phyloP scores from a whole-genome alignment of 2,113 vertebrate species.

The Andinoacara biseriatus region DNA sequence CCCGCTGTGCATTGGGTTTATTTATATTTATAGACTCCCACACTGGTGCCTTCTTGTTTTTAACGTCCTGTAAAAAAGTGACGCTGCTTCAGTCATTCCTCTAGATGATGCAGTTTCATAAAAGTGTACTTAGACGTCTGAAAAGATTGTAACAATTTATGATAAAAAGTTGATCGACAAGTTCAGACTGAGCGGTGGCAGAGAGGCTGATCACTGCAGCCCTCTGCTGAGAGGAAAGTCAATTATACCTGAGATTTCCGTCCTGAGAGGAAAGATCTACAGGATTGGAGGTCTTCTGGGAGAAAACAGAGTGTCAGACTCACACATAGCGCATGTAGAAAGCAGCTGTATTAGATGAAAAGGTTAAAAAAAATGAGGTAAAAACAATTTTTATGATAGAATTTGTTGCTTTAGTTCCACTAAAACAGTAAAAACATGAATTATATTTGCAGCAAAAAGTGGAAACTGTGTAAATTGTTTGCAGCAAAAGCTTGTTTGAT shows the following conservation, averaged over 20 bases:
- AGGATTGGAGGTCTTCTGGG: background rate
- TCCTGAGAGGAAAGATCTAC: background rate
- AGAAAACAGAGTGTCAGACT: background rate
- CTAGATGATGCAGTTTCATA: background rate
- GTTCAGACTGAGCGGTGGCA: background rate
- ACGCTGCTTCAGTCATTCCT: background rate
- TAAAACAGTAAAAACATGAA: background rate
- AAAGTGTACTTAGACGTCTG: background rate
- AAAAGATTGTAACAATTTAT: background rate
- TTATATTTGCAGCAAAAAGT: background rate
- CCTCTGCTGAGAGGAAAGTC: conserved; percentile 1
- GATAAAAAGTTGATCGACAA: background rate
- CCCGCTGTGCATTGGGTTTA: conserved; percentile 33
- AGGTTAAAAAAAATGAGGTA: background rate
- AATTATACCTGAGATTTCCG: background rate
- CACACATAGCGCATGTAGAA: background rate
- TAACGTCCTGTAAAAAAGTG: background rate
- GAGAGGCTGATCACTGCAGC: conserved; percentile 12
- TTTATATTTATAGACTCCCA: conserved; percentile 14
- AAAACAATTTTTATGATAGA: background rate
- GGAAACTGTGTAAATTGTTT: too few relatives aligned
- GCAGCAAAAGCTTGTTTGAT: too few relatives aligned
- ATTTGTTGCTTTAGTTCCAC: background rate
- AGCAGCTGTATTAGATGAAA: background rate
- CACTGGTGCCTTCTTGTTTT: background rate